Evolutionary conservation across 2,888 invertebrate species (phyloP).

Genomic region (Megamerina dolium): DNA sequence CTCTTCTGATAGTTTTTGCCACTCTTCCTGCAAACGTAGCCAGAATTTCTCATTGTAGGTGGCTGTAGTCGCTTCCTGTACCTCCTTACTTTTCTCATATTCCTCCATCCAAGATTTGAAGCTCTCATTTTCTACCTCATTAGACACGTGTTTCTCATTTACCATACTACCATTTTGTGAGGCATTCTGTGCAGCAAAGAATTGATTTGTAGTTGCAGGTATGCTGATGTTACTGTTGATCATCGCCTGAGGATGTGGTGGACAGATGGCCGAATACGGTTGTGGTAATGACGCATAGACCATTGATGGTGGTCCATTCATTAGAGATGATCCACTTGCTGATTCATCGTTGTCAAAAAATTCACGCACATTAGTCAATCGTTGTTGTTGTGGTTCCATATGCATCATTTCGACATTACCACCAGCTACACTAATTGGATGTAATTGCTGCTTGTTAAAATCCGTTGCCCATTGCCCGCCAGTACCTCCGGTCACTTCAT

Average conservation of each 20-base stretch:
- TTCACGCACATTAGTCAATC: slow-evolving; percentile 35
- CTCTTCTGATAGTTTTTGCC: slow-evolving; percentile 66
- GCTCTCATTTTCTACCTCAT: slow-evolving; percentile 23
- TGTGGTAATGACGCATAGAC: neutral
- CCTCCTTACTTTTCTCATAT: slow-evolving; percentile 54
- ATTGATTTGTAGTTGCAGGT: slow-evolving; percentile 7
- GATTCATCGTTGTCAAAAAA: slow-evolving; percentile 39
- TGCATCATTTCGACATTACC: slow-evolving; percentile 33
- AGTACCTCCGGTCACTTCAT: slow-evolving; percentile 32
- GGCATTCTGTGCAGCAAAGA: slow-evolving; percentile 8
- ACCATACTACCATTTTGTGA: slow-evolving; percentile 5
- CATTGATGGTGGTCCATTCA: neutral
- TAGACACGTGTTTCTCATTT: slow-evolving; percentile 17
- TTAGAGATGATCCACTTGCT: neutral
- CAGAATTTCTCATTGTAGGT: slow-evolving; percentile 58
- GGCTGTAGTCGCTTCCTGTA: slow-evolving; percentile 57
- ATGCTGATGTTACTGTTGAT: slow-evolving; percentile 1
- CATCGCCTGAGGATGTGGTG: slow-evolving; percentile 22
- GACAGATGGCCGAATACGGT: slow-evolving; percentile 27
- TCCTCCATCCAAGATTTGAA: slow-evolving; percentile 52
- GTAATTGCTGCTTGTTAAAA: slow-evolving; percentile 43
- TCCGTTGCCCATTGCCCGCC: slow-evolving; percentile 65
- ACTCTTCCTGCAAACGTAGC: slow-evolving; percentile 66
- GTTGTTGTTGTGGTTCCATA: slow-evolving; percentile 34
- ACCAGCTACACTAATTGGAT: slow-evolving; percentile 13